A percentile compares a stretch with the other conserved stretches of the same genome.
phyloP scores from a whole-genome alignment of 2,797 vertebrate genomes.

The Acrossocheilus wenchowensis region DNA sequence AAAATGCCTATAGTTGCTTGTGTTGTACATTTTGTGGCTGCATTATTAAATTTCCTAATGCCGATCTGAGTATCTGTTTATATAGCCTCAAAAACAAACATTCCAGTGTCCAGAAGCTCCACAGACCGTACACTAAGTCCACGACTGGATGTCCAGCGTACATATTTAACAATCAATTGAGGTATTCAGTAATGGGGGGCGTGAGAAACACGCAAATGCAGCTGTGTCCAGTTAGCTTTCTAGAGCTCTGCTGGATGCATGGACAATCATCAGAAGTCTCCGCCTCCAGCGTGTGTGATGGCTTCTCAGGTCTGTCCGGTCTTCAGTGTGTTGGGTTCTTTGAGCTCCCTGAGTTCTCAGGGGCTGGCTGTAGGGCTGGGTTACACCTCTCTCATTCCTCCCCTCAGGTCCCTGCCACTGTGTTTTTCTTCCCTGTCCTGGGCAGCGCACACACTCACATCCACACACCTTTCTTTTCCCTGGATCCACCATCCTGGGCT shows the following conservation, averaged over 20 bases:
- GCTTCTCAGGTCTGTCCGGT: slow-evolving; percentile 52
- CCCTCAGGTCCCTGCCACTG: slow-evolving; percentile 52
- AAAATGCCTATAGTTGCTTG: neutral
- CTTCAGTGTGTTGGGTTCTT: slow-evolving; percentile 50
- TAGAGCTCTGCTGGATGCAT: neutral
- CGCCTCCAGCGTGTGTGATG: slow-evolving; percentile 41
- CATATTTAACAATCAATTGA: slow-evolving; percentile 10
- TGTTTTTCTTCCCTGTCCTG: slow-evolving; percentile 58
- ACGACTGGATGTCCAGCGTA: neutral
- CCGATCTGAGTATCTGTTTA: neutral
- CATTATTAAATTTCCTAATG: neutral
- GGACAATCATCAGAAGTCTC: slow-evolving; percentile 45
- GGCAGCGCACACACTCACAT: slow-evolving; percentile 51
- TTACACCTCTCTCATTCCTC: slow-evolving; percentile 65
- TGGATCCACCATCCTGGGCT: slow-evolving; percentile 57
- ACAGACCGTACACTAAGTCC: neutral
- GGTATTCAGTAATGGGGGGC: neutral
- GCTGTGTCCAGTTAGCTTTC: slow-evolving; percentile 22
- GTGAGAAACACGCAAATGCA: slow-evolving; percentile 5
- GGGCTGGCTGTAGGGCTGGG: slow-evolving; percentile 59
- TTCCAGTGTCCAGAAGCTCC: neutral
- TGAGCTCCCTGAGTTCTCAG: slow-evolving; percentile 64
- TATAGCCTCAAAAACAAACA: neutral
- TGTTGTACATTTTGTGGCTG: neutral
- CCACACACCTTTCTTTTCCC: slow-evolving; percentile 61